phyloP scores from a whole-genome alignment of 2,888 invertebrate species.

The Autographa pulchrina region DNA sequence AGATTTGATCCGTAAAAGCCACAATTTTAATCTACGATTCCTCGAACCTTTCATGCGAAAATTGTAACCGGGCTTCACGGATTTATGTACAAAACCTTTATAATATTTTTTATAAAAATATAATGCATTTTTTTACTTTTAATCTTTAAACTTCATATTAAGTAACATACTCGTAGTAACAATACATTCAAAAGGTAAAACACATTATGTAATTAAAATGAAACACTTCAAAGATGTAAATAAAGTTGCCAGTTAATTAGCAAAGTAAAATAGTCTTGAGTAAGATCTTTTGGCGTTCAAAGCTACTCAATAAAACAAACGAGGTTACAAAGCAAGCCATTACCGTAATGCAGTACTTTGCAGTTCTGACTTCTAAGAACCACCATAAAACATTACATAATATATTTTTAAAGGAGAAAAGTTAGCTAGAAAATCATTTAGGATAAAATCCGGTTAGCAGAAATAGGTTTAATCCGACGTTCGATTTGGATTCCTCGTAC shows the following conservation, averaged over 20 bases:
- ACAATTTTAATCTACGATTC: constrained; percentile 2
- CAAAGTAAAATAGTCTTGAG: background rate
- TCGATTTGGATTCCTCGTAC: constrained; percentile 11
- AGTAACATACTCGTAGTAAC: background rate
- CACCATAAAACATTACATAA: background rate
- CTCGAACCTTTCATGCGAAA: background rate
- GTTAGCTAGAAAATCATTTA: background rate
- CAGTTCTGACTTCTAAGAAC: background rate
- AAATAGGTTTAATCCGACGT: constrained; percentile 14
- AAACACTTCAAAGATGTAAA: background rate
- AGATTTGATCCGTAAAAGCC: background rate
- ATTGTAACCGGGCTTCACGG: background rate
- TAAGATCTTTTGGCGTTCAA: background rate
- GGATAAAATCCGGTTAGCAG: background rate
- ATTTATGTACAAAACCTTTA: too few species aligned
- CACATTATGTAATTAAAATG: background rate
- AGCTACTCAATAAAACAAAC: background rate
- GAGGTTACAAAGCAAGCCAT: background rate
- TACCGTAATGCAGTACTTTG: constrained; percentile 1
- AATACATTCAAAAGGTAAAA: background rate
- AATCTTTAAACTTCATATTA: background rate
- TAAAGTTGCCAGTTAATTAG: constrained; percentile 7
- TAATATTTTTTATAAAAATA: too few species aligned
- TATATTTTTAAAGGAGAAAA: background rate
- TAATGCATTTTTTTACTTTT: too few species aligned